Evolutionary conservation across 2,113 vertebrate genomes (phyloP).

Genomic region (Manacus vitellinus): DNA sequence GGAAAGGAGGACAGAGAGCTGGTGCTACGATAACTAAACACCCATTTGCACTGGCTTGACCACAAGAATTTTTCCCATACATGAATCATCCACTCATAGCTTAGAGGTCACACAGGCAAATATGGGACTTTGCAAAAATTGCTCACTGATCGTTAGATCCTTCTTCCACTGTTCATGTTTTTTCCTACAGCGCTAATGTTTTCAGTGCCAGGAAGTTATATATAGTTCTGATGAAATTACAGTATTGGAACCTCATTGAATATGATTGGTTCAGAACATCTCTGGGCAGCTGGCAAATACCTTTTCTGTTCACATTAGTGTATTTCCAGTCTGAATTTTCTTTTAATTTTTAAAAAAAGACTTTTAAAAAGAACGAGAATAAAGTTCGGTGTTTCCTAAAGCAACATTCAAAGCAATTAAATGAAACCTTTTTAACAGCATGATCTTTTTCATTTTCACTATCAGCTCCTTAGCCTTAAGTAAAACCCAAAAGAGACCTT

Average conservation of each 20-base stretch:
- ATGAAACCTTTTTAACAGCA: conserved; percentile 69
- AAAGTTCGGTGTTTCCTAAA: conserved; percentile 73
- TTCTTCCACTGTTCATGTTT: neutral
- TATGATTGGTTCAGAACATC: conserved; percentile 32
- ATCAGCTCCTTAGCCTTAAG: conserved; percentile 71
- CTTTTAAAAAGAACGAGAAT: conserved; percentile 56
- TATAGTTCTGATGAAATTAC: conserved; percentile 8
- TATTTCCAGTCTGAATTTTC: conserved; percentile 62
- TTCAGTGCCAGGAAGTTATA: neutral
- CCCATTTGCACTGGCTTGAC: neutral
- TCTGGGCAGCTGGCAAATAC: conserved; percentile 54
- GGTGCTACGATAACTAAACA: neutral
- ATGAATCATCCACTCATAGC: neutral
- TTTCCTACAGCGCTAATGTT: conserved; percentile 12
- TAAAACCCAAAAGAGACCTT: conserved; percentile 71
- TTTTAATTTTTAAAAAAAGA: conserved; percentile 55
- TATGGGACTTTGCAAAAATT: neutral
- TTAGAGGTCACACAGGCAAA: neutral
- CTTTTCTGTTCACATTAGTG: conserved; percentile 61
- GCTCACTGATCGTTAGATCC: neutral
- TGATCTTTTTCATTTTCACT: conserved; percentile 66
- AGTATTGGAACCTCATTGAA: conserved; percentile 20
- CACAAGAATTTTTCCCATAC: neutral
- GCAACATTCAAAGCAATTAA: conserved; percentile 79
- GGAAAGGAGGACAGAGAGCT: neutral